A percentile compares a stretch with the other conserved stretches of the same genome.
Evolutionary conservation across 1,140 invertebrate genomes (phyloP).

Genomic region (Daktulosphaira vitifoliae): DNA sequence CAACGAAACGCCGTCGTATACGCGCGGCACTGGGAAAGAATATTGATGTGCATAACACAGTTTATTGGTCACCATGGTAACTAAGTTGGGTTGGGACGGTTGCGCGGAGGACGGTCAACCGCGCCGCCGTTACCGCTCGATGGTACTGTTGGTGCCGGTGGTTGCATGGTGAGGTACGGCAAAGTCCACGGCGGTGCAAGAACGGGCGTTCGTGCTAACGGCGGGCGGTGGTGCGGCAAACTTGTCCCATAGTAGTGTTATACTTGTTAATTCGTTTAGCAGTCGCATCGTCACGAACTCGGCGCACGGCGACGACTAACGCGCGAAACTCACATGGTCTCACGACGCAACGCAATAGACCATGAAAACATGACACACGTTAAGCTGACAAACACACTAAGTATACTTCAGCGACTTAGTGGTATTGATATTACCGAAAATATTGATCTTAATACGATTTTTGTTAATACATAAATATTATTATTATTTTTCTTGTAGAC

Average conservation of each 20-base stretch:
- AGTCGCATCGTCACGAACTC: conserved; percentile 32
- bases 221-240: conserved; percentile 12
- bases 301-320: background rate
- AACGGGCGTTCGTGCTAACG: background rate
- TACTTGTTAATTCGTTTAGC: conserved; percentile 32
- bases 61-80: conserved; percentile 13
- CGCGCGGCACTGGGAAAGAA: conserved; percentile 18
- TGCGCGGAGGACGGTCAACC: background rate
- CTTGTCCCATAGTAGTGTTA: conserved; percentile 30
- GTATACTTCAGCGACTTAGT: no score
- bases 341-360: background rate
- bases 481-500: no score
- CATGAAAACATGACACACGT: no score
- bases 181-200: background rate
- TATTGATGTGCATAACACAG: conserved; percentile 30
- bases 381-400: no score
- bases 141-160: background rate
- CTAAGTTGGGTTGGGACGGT: background rate
- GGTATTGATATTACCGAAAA: no score
- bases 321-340: conserved; percentile 21
- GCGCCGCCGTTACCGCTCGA: background rate
- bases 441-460: no score
- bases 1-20: conserved; percentile 2
- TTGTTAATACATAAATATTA: no score
- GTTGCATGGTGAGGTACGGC: no score